phyloP scores from a whole-genome alignment of 2,113 vertebrate genomes.

The Malurus melanocephalus region DNA sequence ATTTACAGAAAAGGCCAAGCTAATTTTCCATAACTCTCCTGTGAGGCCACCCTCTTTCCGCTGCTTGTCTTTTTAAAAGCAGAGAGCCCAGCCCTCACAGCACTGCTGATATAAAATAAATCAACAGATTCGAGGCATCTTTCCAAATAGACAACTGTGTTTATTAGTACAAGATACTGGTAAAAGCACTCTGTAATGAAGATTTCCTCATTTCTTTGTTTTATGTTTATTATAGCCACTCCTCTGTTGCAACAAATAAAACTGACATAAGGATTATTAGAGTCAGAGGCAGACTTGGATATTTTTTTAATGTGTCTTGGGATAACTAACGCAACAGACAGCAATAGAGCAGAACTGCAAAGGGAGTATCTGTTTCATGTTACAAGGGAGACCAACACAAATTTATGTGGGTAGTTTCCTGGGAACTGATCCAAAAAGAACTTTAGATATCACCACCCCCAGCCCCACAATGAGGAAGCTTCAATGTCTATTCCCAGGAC shows the following conservation, averaged over 20 bases:
- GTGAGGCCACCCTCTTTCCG: not conserved
- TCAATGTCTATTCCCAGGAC: not conserved
- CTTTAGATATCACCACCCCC: not conserved
- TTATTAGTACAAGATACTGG: constrained; percentile 49
- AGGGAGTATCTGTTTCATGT: not conserved
- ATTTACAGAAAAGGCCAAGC: not conserved
- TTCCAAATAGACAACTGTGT: constrained; percentile 59
- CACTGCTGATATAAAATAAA: not conserved
- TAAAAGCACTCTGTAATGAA: constrained; percentile 29
- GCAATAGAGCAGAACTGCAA: not conserved
- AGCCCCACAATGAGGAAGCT: not conserved
- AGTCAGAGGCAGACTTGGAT: not conserved
- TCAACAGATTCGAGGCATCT: constrained; percentile 18
- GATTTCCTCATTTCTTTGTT: constrained; percentile 43
- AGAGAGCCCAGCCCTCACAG: not conserved
- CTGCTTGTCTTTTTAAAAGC: constrained; percentile 15
- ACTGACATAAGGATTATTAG: not conserved
- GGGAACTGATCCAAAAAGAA: constrained; percentile 1
- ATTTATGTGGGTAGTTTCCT: not conserved
- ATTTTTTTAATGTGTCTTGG: not conserved
- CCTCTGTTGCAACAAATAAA: constrained; percentile 35
- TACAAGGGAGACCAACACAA: not conserved
- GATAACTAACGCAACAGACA: not conserved
- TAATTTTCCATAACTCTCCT: not conserved
- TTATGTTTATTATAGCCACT: constrained; percentile 24